Evolutionary conservation across 53 echinoderm and acorn worm species (phyloP).

Genomic region (Holothuria leucospilota): DNA sequence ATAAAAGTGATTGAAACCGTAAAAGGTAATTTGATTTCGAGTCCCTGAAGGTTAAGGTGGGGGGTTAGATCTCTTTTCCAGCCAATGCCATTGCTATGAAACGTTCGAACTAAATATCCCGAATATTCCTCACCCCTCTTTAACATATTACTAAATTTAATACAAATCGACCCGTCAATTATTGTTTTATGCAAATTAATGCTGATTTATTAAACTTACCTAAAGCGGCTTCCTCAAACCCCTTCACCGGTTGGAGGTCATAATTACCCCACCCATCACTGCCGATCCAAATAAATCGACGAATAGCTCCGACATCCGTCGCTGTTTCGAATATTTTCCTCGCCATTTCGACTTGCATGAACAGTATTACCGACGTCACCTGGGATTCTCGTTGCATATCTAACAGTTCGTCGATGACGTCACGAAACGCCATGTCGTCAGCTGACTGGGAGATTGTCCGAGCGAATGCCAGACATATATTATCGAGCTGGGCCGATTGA

Average conservation of each 20-base stretch:
- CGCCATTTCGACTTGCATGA: conserved; percentile 87
- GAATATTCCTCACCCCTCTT: too few species aligned
- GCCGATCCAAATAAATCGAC: conserved; percentile 91
- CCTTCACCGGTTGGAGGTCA: conserved; percentile 65
- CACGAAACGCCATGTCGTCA: conserved; percentile 48
- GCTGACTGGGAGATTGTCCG: conserved; percentile 73
- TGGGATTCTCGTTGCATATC: conserved; percentile 62
- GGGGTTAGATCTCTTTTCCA: too few species aligned
- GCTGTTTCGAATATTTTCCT: conserved; percentile 75
- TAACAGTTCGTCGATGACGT: conserved; percentile 65
- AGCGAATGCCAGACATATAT: conserved; percentile 81
- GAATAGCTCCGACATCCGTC: conserved; percentile 53
- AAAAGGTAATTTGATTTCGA: too few species aligned
- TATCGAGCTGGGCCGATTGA: conserved; percentile 39
- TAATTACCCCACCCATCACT: conserved; percentile 99
- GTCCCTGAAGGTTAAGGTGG: too few species aligned
- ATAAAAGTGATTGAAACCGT: too few species aligned
- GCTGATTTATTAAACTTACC: conserved; percentile 64
- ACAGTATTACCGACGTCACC: conserved; percentile 86
- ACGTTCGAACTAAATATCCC: too few species aligned
- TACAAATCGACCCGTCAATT: too few species aligned
- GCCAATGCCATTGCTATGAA: too few species aligned
- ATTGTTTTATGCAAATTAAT: too few species aligned
- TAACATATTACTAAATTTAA: too few species aligned
- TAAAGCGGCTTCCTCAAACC: conserved; percentile 77